Base-by-base conservation (phyloP, 2,797 vertebrate genomes). In the Acomys russatus region DNA sequence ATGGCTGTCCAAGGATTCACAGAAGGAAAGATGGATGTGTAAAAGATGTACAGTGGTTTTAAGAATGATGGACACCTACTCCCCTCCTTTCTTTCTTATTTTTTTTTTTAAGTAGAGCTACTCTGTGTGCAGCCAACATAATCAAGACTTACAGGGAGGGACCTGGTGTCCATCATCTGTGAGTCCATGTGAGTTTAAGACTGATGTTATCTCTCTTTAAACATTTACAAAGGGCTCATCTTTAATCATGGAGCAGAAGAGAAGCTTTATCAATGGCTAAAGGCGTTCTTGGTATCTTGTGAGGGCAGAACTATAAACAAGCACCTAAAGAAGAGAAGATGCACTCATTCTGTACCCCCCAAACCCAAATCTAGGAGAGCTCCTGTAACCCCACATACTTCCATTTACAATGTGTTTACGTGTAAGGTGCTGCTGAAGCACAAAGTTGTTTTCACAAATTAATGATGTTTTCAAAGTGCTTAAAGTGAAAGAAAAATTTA, bases 401-500 rank as follows among this genome's bases (percentile, higher is more conserved):
- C 30, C 64, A 54, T 25, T n/a, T 86, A n/a, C 7, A n/a, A 15
- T n/a, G 20, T 23, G 35, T 51, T 76, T 61, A 30, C 2, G 93
- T 22, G 3, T 14, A 68, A 49, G 10, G 23, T 9, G 0, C 9
- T 23, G 4, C 11, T 17, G 9, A 78, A 38, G 10, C 54, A 2
- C 8, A 61, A 51, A 44, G 3, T 4, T 35, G 73, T n/a, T n/a
- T 92, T 90, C 23, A 83, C 23, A 61, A 61, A 6, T 76, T 35
- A 66, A 56, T 61, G 80, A 85, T 44, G 22, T 70, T 95, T 88
- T 85, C 38, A 8, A 28, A 86, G 12, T 38, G 63, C 35, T 88
- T 68, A 28, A 95, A 87, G 76, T 23, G 54, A 89, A 89, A 68
- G 5, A 90, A 71, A 92, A n/a, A 71, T 85, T 59, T 70, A 78